Conservation (phyloP, 2,888 invertebrate species). For the Resseliella maxima region DNA sequence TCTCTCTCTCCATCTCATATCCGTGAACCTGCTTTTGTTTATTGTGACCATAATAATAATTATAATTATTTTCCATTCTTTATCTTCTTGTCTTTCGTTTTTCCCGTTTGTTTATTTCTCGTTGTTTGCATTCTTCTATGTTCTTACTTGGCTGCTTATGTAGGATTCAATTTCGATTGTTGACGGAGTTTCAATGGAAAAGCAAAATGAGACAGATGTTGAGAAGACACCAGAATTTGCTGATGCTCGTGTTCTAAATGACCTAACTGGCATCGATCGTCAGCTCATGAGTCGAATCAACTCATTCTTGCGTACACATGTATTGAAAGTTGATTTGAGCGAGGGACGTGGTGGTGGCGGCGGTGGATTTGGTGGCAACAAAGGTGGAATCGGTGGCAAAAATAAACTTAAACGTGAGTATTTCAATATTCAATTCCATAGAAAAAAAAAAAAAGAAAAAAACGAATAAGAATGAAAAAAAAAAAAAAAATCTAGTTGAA, state of each 20-base stretch:
- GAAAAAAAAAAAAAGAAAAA: too few species aligned
- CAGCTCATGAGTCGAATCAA: constrained; percentile 68
- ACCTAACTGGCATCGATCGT: constrained; percentile 71
- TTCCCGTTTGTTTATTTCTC: neutral
- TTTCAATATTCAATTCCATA: too few species aligned
- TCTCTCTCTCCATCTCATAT: too few species aligned
- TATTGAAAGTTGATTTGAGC: constrained; percentile 73
- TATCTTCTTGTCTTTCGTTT: neutral
- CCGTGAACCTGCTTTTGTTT: neutral
- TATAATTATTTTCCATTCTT: neutral
- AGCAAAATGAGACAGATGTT: constrained; percentile 70
- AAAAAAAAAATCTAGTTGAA: too few species aligned
- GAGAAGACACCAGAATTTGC: constrained; percentile 67
- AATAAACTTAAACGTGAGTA: constrained; percentile 47
- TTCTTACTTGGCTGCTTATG: neutral
- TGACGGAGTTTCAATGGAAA: constrained; percentile 73
- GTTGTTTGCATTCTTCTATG: neutral
- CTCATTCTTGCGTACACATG: constrained; percentile 74
- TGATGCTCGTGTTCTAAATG: constrained; percentile 72
- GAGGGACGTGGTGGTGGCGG: constrained; percentile 61
- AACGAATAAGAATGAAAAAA: too few species aligned
- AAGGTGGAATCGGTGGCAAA: constrained; percentile 60
- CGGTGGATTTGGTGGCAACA: constrained; percentile 61
- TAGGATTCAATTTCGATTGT: constrained; percentile 73
- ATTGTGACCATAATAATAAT: neutral